phyloP scores from a whole-genome alignment of 2,113 vertebrate species.

The Dolichotis patagonum region DNA sequence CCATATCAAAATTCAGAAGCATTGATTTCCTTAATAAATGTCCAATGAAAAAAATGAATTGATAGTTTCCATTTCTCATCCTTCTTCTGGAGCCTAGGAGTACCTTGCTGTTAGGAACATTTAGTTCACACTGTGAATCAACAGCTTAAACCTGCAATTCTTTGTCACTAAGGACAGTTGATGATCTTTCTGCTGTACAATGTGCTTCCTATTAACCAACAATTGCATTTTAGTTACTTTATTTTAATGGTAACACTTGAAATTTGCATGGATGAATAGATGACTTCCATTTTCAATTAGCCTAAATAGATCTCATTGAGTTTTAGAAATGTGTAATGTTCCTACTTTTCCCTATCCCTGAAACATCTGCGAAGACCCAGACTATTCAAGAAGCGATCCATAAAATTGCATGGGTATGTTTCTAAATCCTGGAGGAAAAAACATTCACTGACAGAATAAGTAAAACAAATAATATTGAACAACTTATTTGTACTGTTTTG shows the following conservation, averaged over 20 bases:
- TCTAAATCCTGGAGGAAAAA: background rate
- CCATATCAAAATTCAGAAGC: conserved; percentile 28
- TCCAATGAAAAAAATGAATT: conserved; percentile 28
- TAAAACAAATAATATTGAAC: background rate
- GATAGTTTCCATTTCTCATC: conserved; percentile 40
- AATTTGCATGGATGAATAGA: background rate
- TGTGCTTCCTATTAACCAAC: background rate
- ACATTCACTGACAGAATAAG: background rate
- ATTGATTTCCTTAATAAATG: conserved; percentile 40
- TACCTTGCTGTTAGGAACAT: conserved; percentile 19
- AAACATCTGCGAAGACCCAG: background rate
- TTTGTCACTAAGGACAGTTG: conserved; percentile 32
- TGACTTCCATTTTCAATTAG: background rate
- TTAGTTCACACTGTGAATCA: conserved; percentile 46
- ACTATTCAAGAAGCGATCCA: background rate
- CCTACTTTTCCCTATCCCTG: background rate
- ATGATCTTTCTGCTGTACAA: conserved; percentile 44
- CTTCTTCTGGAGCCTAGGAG: background rate
- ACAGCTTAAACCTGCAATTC: conserved; percentile 46
- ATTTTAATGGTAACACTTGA: background rate
- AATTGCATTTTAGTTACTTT: background rate
- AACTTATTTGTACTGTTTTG: background rate
- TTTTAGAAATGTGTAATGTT: background rate
- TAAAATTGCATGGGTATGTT: background rate
- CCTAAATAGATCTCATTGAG: background rate